Evolutionary conservation across 2,113 vertebrate genomes (phyloP), one percentile per base, ranked within the genome.

Genomic region (Antechinus stuartii): DNA sequence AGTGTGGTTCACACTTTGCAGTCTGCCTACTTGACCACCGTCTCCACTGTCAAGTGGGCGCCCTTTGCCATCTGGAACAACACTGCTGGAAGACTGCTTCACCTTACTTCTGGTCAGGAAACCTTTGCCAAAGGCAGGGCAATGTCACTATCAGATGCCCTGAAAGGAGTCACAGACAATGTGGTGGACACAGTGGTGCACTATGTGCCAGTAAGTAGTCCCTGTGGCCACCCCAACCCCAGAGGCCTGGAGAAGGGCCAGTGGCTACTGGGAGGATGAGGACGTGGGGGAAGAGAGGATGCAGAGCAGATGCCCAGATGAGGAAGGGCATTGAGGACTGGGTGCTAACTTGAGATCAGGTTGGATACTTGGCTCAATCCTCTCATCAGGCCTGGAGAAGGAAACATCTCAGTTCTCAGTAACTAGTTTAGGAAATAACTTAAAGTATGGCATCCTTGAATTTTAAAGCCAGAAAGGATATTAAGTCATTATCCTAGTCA

Each of bases 131-230:
- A 98, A 94, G 97, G 98, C 84, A 98, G 98, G 0, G 97, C 98
- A 91, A 98, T 97, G 97, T 96, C 98, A 14, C 97, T 99, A 0
- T 96, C 98, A 0, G 98, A 97, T 0, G 98, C 98, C 57, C 96
- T 98, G 0, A 91, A 97, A 94, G 98, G 97, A 0, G 98, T 98
- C 35, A 98, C 98, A 1, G 96, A 98, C 95, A 98, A 97, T 49
- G 96, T 98, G 90, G 97, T 99, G 93, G 97, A 98, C 91, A 98
- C 97, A 0, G 94, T 98, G 94, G 98, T 98, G 96, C 97, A 97
- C 96, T 99, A 98, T 0, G 91, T 98, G 93, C 98, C 97, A 97
- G 99, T 99, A 98, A 99, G 98, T 99, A 96, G 52, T 35, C 53
- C n/a, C 23, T 16, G 90, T 12, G 57, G 56, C 54, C 91, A 19